These are phyloP conservation scores for Oeneis ivallda DNA, from an alignment of 2,888 invertebrate genomes.

Conservation along the genomic window DNA sequence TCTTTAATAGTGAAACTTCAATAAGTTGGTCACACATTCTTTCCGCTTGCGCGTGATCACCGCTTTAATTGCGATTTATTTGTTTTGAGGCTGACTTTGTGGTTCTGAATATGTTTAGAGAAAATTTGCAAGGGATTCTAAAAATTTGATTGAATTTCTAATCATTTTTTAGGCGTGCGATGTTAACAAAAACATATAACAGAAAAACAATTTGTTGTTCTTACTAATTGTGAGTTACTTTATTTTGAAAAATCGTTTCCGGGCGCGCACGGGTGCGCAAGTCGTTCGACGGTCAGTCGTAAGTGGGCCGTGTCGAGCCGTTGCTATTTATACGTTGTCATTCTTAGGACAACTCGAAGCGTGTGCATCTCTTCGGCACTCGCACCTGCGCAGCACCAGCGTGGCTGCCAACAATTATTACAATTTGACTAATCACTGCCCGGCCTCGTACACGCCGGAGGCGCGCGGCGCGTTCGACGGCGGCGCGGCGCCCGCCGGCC, in stretches of 20 bases:
- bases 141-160: neutral
- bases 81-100: constrained; percentile 39
- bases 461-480: constrained; percentile 61
- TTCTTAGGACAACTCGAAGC: constrained; percentile 82
- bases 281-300: constrained; percentile 48
- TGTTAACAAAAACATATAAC: neutral
- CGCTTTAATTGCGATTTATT: constrained; percentile 66
- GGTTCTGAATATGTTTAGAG: constrained; percentile 3
- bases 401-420: constrained; percentile 81
- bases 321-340: constrained; percentile 56
- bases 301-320: constrained; percentile 33
- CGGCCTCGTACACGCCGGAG: constrained; percentile 71
- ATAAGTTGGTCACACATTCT: constrained; percentile 75
- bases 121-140: neutral
- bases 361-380: constrained; percentile 74
- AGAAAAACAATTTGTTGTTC: neutral
- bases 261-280: constrained; percentile 69
- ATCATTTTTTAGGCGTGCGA: neutral
- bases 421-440: constrained; percentile 80
- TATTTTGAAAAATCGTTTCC: constrained; percentile 42
- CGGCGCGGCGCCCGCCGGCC: constrained; percentile 60
- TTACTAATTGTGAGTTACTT: neutral
- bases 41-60: constrained; percentile 81
- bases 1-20: constrained; percentile 64
- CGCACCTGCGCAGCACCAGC: constrained; percentile 74